These are phyloP conservation scores for Paracyclopina nana DNA, from an alignment of 1,140 invertebrate genomes.

Conservation along the genomic window DNA sequence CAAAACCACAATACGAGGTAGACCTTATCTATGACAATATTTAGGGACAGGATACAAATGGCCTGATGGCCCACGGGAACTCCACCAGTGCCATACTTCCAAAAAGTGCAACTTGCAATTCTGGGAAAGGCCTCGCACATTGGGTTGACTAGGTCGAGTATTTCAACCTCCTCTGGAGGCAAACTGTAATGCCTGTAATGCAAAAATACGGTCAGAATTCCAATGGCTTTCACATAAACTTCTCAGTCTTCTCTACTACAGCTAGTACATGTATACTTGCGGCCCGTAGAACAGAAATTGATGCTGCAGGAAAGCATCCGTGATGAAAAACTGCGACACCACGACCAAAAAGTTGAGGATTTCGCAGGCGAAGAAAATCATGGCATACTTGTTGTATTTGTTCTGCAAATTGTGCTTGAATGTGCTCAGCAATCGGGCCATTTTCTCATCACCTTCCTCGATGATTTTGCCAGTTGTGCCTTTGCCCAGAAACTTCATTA, in stretches of 20 bases:
- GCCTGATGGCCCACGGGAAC: not conserved
- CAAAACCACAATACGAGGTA: slow-evolving; percentile 89
- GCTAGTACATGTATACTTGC: not conserved
- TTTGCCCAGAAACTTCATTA: slow-evolving; percentile 1
- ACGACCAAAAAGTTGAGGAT: slow-evolving; percentile 65
- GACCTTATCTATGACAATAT: slow-evolving; percentile 29
- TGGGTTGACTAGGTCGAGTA: slow-evolving; percentile 57
- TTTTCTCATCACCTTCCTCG: slow-evolving; percentile 1
- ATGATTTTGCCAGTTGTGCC: not conserved
- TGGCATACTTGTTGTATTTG: slow-evolving; percentile 60
- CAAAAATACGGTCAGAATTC: too few species aligned
- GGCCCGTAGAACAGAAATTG: not conserved
- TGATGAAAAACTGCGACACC: slow-evolving; percentile 70
- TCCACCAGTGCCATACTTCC: slow-evolving; percentile 27
- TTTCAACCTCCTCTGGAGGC: slow-evolving; percentile 44
- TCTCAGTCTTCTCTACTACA: too few species aligned
- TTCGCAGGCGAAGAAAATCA: slow-evolving; percentile 65
- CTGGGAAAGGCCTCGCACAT: slow-evolving; percentile 68
- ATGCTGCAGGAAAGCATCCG: slow-evolving; percentile 38
- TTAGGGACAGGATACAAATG: slow-evolving; percentile 8
- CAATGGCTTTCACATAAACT: too few species aligned
- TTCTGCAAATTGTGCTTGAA: slow-evolving; percentile 52
- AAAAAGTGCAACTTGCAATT: slow-evolving; percentile 57
- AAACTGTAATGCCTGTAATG: not conserved
- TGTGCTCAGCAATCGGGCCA: slow-evolving; percentile 2